Percentiles rank a stretch among this genome's conserved stretches.
Conservation (phyloP, 2,888 invertebrate species). For the Tribolium freemani region DNA sequence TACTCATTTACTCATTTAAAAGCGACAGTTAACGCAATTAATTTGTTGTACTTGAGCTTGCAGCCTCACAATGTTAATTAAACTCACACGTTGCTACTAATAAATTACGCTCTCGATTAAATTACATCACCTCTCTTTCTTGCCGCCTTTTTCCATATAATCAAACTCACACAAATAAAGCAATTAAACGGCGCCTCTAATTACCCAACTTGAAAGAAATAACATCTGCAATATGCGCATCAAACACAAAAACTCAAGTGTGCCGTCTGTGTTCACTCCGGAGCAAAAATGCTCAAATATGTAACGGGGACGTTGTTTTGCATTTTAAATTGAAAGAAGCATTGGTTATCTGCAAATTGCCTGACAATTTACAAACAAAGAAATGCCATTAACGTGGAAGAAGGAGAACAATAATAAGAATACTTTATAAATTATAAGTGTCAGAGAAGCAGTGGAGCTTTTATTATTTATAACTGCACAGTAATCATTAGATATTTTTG, state of each 20-base stretch:
- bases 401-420: slow-evolving; percentile 43
- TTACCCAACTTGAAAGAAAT: slow-evolving; percentile 12
- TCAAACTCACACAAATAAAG: slow-evolving; percentile 25
- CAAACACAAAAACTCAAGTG: slow-evolving; percentile 13
- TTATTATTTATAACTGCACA: slow-evolving; percentile 40
- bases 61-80: slow-evolving; percentile 41
- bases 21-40: slow-evolving; percentile 45
- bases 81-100: slow-evolving; percentile 37
- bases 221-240: slow-evolving; percentile 9
- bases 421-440: slow-evolving; percentile 44
- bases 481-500: slow-evolving; percentile 42
- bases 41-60: slow-evolving; percentile 42
- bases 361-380: slow-evolving; percentile 46
- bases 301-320: slow-evolving; percentile 31
- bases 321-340: slow-evolving; percentile 45
- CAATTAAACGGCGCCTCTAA: slow-evolving; percentile 18
- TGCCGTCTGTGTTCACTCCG: background rate
- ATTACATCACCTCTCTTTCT: slow-evolving; percentile 13
- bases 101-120: slow-evolving; percentile 33
- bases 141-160: slow-evolving; percentile 2
- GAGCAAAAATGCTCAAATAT: slow-evolving; percentile 15
- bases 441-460: slow-evolving; percentile 31
- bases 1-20: slow-evolving; percentile 44
- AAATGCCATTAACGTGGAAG: slow-evolving; percentile 42
- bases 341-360: slow-evolving; percentile 45